These are phyloP conservation scores for Hydrolagus affinis DNA, from an alignment of 2,113 vertebrate species.

Conservation along the genomic window DNA sequence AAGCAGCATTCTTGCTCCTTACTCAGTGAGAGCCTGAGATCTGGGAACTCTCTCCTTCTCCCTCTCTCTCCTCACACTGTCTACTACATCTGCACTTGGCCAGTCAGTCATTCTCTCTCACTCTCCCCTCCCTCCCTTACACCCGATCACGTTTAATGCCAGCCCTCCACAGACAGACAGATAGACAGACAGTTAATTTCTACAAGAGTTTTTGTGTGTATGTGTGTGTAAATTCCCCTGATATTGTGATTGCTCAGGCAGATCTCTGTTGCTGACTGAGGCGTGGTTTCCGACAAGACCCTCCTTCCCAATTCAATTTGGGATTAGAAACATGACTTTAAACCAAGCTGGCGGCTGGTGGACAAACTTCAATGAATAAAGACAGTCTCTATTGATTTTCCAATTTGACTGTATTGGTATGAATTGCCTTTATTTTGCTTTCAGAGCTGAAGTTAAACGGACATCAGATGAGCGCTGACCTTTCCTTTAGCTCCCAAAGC, in stretches of 20 bases:
- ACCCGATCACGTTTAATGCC: slow-evolving; percentile 8
- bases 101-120: neutral
- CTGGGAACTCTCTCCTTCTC: slow-evolving; percentile 23
- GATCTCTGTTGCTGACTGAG: slow-evolving; percentile 46
- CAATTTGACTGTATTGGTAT: neutral
- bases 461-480: neutral
- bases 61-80: slow-evolving; percentile 26
- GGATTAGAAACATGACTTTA: slow-evolving; percentile 31
- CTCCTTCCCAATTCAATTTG: slow-evolving; percentile 50
- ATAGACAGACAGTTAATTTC: neutral
- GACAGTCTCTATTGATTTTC: neutral
- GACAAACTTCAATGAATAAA: slow-evolving; percentile 1
- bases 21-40: neutral
- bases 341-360: neutral
- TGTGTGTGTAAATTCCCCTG: slow-evolving; percentile 30
- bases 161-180: neutral
- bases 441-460: neutral
- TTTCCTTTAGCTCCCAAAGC: no score
- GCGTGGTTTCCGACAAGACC: slow-evolving; percentile 47
- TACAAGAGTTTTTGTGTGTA: no score
- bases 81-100: slow-evolving; percentile 9
- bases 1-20: slow-evolving; percentile 43
- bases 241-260: slow-evolving; percentile 36
- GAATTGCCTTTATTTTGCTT: neutral
- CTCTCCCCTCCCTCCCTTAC: neutral